A percentile compares a stretch with the other conserved stretches of the same genome.
phyloP scores from a whole-genome alignment of 2,888 invertebrate genomes.

The Norana najaformis region DNA sequence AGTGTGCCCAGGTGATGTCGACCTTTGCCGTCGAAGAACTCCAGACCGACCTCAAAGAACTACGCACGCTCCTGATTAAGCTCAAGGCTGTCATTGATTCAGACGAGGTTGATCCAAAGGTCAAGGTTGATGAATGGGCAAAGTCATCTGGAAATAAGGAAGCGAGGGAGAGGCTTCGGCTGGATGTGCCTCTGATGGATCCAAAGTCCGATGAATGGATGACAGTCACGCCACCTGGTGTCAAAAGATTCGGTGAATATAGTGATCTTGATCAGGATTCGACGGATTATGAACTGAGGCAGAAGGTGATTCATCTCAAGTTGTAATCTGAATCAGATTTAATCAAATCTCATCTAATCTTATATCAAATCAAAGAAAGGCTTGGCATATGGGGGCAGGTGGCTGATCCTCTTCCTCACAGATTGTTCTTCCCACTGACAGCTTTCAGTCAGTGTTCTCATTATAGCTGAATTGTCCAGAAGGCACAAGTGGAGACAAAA shows the following conservation, averaged over 20 bases:
- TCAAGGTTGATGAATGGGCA: background rate
- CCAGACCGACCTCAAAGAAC: background rate
- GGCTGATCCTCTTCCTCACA: too few relatives aligned
- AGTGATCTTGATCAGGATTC: background rate
- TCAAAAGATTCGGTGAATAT: background rate
- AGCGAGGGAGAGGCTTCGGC: background rate
- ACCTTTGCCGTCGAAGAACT: constrained; percentile 9
- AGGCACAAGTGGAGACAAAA: too few relatives aligned
- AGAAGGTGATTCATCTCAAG: background rate
- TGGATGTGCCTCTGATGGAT: background rate
- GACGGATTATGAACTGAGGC: background rate
- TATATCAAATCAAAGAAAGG: too few relatives aligned
- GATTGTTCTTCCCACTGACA: too few relatives aligned
- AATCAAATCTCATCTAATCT: background rate
- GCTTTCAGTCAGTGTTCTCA: too few relatives aligned
- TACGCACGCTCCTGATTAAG: background rate
- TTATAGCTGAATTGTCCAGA: too few relatives aligned
- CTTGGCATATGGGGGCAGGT: too few relatives aligned
- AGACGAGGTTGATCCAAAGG: background rate
- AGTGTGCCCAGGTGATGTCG: constrained; percentile 8
- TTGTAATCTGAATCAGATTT: background rate
- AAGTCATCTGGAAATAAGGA: constrained; percentile 13
- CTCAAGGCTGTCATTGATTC: background rate
- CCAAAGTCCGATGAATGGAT: background rate
- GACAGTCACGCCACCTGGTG: constrained; percentile 4